A percentile compares a stretch with the other conserved stretches of the same genome.
Evolutionary conservation across 2,888 invertebrate genomes (phyloP).

Genomic region (Unio delphinus): DNA sequence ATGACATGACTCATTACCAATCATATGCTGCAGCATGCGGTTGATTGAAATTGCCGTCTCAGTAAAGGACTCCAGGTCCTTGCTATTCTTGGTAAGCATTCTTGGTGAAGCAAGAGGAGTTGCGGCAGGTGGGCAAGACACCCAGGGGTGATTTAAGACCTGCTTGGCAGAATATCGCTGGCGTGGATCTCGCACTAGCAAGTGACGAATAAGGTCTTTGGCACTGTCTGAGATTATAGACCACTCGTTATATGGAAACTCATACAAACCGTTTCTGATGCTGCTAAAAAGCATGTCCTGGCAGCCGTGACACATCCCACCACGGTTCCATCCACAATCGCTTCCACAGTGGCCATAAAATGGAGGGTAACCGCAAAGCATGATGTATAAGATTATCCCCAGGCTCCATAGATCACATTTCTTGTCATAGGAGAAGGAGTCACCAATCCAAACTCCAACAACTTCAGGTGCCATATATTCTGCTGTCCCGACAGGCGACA

Average conservation of each 20-base stretch:
- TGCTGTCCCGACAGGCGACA: too few species aligned
- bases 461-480: too few species aligned
- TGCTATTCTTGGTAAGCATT: conserved; percentile 91
- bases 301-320: conserved; percentile 86
- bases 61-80: conserved; percentile 89
- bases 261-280: conserved; percentile 84
- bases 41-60: conserved; percentile 97
- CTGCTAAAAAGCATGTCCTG: conserved; percentile 91
- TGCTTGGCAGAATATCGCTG: too few species aligned
- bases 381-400: conserved; percentile 91
- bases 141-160: too few species aligned
- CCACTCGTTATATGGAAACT: conserved; percentile 92
- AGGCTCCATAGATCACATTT: too few species aligned
- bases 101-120: conserved; percentile 83
- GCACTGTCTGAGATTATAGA: conserved; percentile 84
- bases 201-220: too few species aligned
- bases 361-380: conserved; percentile 97
- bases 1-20: conserved; percentile 74
- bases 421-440: too few species aligned
- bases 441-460: too few species aligned
- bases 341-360: conserved; percentile 95
- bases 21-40: conserved; percentile 89
- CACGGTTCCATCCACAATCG: conserved; percentile 97
- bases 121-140: conserved; percentile 72
- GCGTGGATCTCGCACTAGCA: too few species aligned